A percentile compares a stretch with the other conserved stretches of the same genome.
Conservation (phyloP, 2,888 invertebrate genomes). For the Mesochorus sp. region DNA sequence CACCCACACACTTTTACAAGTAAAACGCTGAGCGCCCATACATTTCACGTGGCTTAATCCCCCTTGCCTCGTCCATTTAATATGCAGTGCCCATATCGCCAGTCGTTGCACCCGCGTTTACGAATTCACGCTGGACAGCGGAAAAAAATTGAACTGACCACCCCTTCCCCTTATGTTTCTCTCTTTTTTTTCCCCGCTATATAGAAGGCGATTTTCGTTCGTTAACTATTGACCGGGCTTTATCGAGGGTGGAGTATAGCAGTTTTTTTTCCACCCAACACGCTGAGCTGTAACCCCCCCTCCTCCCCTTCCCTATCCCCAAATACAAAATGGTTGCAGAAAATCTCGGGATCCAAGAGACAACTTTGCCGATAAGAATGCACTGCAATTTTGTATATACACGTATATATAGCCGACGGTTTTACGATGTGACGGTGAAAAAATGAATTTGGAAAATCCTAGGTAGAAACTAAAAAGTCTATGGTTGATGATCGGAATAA, state of each 20-base stretch:
- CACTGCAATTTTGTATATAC: background rate
- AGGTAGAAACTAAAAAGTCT: conserved; percentile 4
- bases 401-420: conserved; percentile 6
- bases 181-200: conserved; percentile 61
- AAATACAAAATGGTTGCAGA: conserved; percentile 12
- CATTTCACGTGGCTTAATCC: conserved; percentile 72
- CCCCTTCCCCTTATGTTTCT: conserved; percentile 55
- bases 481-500: conserved; percentile 2
- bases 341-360: conserved; percentile 20
- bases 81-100: conserved; percentile 73
- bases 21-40: conserved; percentile 73
- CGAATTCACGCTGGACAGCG: conserved; percentile 74
- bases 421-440: conserved; percentile 13
- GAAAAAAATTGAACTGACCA: conserved; percentile 69
- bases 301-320: too few species aligned
- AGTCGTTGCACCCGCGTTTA: conserved; percentile 70
- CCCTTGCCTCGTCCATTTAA: conserved; percentile 78
- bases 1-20: conserved; percentile 74
- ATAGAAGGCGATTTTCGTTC: conserved; percentile 73
- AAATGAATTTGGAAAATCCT: background rate
- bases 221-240: conserved; percentile 78
- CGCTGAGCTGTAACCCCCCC: conserved; percentile 25
- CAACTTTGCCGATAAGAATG: conserved; percentile 47
- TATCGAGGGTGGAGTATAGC: conserved; percentile 60
- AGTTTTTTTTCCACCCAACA: conserved; percentile 53